These are phyloP conservation scores for Salvator merianae DNA, from an alignment of 2,113 vertebrate species.

Conservation along the genomic window DNA sequence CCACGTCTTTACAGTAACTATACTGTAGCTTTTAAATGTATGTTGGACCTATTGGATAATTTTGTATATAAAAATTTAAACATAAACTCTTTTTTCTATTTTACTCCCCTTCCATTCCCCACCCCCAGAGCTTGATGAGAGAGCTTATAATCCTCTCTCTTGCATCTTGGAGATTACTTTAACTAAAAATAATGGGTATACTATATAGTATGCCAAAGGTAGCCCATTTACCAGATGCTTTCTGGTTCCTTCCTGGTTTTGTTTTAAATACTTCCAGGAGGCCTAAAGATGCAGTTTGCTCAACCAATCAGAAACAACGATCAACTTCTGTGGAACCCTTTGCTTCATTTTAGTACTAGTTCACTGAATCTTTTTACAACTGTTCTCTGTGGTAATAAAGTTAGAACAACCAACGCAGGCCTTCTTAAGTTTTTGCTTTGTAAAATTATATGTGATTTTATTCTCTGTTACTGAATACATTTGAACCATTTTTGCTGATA, in stretches of 20 bases:
- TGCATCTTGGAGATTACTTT: too few species aligned
- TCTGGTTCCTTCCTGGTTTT: slow-evolving; percentile 34
- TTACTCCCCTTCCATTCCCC: too few species aligned
- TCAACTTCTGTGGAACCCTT: not conserved
- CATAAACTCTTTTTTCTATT: too few species aligned
- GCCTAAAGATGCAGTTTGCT: not conserved
- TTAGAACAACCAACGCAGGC: not conserved
- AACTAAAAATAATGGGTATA: too few species aligned
- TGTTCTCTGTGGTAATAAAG: not conserved
- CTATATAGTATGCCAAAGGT: not conserved
- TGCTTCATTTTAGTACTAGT: not conserved
- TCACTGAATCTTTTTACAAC: not conserved
- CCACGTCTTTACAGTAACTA: too few species aligned
- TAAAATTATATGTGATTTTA: not conserved
- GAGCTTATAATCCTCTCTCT: too few species aligned
- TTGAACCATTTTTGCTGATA: slow-evolving; percentile 4
- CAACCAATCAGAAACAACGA: slow-evolving; percentile 3
- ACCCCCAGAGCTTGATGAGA: too few species aligned
- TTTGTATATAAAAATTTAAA: too few species aligned
- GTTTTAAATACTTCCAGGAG: slow-evolving; percentile 19
- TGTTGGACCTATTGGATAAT: too few species aligned
- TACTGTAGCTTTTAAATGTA: too few species aligned
- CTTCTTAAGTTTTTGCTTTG: not conserved
- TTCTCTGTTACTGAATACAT: slow-evolving; percentile 30
- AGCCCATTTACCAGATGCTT: slow-evolving; percentile 25